These are phyloP conservation scores for Falcaria lacertinaria DNA, from an alignment of 2,888 invertebrate genomes.

Conservation along the genomic window DNA sequence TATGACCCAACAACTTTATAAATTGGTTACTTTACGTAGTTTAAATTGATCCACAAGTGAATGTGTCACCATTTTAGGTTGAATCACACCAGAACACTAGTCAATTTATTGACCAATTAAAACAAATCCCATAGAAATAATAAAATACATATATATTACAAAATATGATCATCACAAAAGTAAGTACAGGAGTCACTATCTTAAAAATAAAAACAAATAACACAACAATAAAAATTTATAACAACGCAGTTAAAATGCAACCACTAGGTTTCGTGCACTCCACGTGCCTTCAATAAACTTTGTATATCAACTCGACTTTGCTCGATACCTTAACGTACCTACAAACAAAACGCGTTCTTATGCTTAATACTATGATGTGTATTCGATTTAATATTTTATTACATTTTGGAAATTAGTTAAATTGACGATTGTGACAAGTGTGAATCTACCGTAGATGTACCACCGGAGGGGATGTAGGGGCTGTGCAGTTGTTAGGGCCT, in stretches of 20 bases:
- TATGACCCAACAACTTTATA: constrained; percentile 12
- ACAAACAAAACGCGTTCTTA: not conserved
- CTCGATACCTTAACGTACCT: not conserved
- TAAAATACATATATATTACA: constrained; percentile 28
- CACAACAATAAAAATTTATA: constrained; percentile 31
- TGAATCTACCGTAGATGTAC: not conserved
- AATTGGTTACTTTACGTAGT: constrained; percentile 9
- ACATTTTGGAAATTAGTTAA: too few relatives aligned
- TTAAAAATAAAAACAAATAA: constrained; percentile 24
- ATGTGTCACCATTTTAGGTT: constrained; percentile 25
- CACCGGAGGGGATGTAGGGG: not conserved
- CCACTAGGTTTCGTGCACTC: not conserved
- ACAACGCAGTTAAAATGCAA: constrained; percentile 19
- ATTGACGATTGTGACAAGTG: not conserved
- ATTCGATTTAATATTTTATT: too few relatives aligned
- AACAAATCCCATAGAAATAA: constrained; percentile 11
- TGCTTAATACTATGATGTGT: too few relatives aligned
- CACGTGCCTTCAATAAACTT: not conserved
- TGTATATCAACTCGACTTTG: not conserved
- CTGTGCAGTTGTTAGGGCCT: constrained; percentile 5
- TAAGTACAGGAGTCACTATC: constrained; percentile 43
- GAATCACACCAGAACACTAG: constrained; percentile 58
- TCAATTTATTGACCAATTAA: constrained; percentile 35
- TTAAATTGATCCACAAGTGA: constrained; percentile 31
- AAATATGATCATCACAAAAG: constrained; percentile 42